Evolutionary conservation across 92 coral and sea anemone species (phyloP).

Genomic region (Epizoanthus ramosus): DNA sequence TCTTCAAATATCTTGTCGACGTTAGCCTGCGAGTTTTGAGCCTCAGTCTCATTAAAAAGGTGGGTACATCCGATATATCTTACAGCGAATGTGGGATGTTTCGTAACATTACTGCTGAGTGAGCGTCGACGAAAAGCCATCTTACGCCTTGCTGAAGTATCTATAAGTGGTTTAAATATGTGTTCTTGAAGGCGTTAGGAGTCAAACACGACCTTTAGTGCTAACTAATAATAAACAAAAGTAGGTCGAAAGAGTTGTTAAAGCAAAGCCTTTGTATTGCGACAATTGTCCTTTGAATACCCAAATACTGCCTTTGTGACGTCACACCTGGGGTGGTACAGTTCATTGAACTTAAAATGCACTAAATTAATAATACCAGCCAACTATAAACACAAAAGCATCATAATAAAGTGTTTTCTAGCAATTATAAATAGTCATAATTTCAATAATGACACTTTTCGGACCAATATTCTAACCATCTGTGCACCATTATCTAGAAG

Average conservation of each 20-base stretch:
- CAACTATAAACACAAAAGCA: too few species aligned
- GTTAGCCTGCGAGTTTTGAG: slow-evolving; percentile 13
- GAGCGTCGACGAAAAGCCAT: slow-evolving; percentile 23
- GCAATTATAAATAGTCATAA: too few species aligned
- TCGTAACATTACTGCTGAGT: not conserved
- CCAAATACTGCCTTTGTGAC: not conserved
- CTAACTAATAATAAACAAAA: not conserved
- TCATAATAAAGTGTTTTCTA: too few species aligned
- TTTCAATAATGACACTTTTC: too few species aligned
- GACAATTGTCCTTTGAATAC: not conserved
- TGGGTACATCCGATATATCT: slow-evolving; percentile 10
- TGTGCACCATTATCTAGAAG: too few species aligned
- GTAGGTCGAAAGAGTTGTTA: not conserved
- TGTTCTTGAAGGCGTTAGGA: not conserved
- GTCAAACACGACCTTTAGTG: not conserved
- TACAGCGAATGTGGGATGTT: not conserved
- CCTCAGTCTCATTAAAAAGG: slow-evolving; percentile 4
- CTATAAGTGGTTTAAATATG: not conserved
- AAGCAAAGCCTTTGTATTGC: not conserved
- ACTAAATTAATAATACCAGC: too few species aligned
- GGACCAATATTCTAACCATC: too few species aligned
- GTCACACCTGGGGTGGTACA: not conserved
- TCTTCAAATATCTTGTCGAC: slow-evolving; percentile 15
- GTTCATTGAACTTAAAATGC: not conserved
- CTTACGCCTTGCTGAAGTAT: not conserved